phyloP scores from a whole-genome alignment of 2,113 vertebrate genomes.

The Platanista minor region DNA sequence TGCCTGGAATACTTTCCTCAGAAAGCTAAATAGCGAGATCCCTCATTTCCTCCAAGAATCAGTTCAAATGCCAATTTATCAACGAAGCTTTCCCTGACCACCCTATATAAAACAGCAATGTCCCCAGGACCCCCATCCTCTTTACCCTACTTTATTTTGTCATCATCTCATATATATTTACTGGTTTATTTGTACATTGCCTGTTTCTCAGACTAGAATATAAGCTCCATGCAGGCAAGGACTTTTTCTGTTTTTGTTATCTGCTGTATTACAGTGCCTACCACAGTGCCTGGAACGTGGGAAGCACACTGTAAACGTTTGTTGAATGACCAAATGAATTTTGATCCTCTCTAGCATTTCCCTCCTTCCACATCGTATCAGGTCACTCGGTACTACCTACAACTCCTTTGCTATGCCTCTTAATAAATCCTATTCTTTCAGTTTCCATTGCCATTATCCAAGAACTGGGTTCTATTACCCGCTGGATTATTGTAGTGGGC shows the following conservation, averaged over 20 bases:
- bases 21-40: conserved; percentile 1
- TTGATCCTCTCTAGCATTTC: not conserved
- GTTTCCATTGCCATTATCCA: not conserved
- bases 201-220: not conserved
- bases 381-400: not conserved
- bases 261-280: not conserved
- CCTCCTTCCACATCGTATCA: not conserved
- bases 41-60: not conserved
- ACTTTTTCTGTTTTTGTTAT: not conserved
- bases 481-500: not conserved
- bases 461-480: not conserved
- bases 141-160: not conserved
- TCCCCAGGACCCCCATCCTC: not conserved
- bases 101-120: not conserved
- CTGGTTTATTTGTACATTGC: not conserved
- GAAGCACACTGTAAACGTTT: not conserved
- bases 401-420: not conserved
- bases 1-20: not conserved
- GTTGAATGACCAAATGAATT: not conserved
- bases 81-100: not conserved
- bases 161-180: not conserved
- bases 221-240: not conserved
- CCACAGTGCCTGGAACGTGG: not conserved
- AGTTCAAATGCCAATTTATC: not conserved
- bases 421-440: not conserved